phyloP scores from a whole-genome alignment of 2,113 vertebrate species.

The Cyanistes caeruleus region DNA sequence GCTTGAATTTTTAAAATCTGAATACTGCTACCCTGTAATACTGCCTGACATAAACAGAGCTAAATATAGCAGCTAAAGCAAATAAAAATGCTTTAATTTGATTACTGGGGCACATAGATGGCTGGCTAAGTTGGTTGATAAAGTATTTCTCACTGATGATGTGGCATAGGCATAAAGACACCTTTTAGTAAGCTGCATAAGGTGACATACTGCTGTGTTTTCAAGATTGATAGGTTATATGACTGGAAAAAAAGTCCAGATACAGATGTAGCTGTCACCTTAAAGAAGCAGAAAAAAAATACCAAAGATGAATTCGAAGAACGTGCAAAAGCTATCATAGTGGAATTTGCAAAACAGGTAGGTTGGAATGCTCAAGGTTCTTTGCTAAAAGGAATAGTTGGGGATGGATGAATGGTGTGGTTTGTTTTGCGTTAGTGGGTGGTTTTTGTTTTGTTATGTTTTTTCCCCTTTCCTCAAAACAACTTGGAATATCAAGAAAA shows the following conservation, averaged over 20 bases:
- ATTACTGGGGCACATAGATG: background rate
- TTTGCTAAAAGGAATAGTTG: background rate
- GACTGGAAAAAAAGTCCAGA: slow-evolving; percentile 99
- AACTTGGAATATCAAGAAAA: background rate
- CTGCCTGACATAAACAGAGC: background rate
- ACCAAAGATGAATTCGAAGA: slow-evolving; percentile 98
- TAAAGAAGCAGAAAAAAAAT: slow-evolving; percentile 99
- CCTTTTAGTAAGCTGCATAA: background rate
- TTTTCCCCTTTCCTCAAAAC: background rate
- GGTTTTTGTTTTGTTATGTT: background rate
- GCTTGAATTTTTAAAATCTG: background rate
- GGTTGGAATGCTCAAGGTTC: background rate
- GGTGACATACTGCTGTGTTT: slow-evolving; percentile 2
- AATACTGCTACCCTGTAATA: background rate
- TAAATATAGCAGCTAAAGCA: background rate
- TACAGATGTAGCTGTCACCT: slow-evolving; percentile 87
- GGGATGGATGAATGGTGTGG: background rate
- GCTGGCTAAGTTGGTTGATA: background rate
- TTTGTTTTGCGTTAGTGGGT: background rate
- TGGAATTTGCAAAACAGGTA: slow-evolving; percentile 98
- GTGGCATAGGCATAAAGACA: background rate
- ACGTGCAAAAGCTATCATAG: slow-evolving; percentile 88
- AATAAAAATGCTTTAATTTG: background rate
- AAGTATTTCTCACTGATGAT: background rate
- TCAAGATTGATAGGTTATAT: slow-evolving; percentile 94